Evolutionary conservation across 2,113 vertebrate species (phyloP), one percentile per base, ranked within the genome.

Genomic region (Psilopogon haemacephalus): DNA sequence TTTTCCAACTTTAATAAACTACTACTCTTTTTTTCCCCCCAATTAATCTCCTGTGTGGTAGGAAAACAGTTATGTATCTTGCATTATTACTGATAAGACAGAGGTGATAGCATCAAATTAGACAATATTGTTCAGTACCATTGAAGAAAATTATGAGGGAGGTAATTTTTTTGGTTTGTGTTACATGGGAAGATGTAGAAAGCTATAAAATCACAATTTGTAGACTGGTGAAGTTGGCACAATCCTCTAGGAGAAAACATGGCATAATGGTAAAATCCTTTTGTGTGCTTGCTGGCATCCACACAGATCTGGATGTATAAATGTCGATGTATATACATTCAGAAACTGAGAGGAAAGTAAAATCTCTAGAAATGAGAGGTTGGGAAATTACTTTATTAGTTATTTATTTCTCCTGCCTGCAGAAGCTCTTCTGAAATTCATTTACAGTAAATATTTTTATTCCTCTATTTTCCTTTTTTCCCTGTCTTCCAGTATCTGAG

Each of bases 401-500:
- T 83, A 64, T 52, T 14, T 40, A 86, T 86, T 78, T 72, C 8
- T 38, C 91, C 13, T 24, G 19, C 81, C 95, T 96, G 87, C 62
- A 95, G 56, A 91, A 89, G 40, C 38, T 77, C 64, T 67, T 91
- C 27, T 69, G 54, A 90, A 86, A 84, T 59, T 93, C 12, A 90
- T 95, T 96, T 96, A 60, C 32, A 85, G 27, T 82, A 80, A 84
- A 82, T 94, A 67, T 44, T 91, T 96, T 90, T 82, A 87, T 85
- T 96, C 16, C 23, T 35, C 6, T 35, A 59, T 70, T 95, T 90
- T 56, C 27, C 30, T 1, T 62, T 64, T 94, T 90, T 93, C 81
- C 2, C 71, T 88, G 72, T 40, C 24, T 92, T 91, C 23, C 5
- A 38, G 19, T 93, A n/a, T 87, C 81, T 83, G 55, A 88, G 65